These are phyloP conservation scores for Trididemnum nubilum DNA, from an alignment of 23 tunicate genomes.

Conservation along the genomic window DNA sequence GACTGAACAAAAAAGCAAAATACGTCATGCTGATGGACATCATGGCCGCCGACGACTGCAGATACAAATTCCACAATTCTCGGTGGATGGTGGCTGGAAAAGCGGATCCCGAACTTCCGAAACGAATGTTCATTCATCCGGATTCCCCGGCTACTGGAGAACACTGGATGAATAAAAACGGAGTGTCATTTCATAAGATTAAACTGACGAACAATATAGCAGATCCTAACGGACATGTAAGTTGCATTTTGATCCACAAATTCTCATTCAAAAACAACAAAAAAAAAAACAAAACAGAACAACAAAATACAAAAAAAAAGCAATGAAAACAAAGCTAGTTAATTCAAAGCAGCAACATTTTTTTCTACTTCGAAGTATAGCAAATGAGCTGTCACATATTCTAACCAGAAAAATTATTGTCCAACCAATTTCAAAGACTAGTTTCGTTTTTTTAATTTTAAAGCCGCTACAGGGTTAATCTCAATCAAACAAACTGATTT, in stretches of 20 bases:
- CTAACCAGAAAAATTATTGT: no score
- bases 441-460: no score
- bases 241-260: not conserved
- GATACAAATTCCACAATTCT: conserved; percentile 95
- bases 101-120: conserved; percentile 97
- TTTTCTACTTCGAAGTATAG: no score
- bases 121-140: conserved; percentile 92
- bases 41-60: conserved; percentile 84
- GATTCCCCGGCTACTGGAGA: conserved; percentile 93
- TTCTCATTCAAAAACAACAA: not conserved
- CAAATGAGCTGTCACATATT: no score
- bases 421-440: no score
- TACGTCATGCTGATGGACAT: conserved; percentile 99
- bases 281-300: no score
- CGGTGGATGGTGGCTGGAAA: conserved; percentile 99
- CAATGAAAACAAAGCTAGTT: no score
- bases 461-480: no score
- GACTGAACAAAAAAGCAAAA: conserved; percentile 88
- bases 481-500: no score
- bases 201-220: conserved; percentile 96
- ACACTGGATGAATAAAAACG: conserved; percentile 98
- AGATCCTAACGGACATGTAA: conserved; percentile 95
- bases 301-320: no score
- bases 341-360: no score
- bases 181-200: conserved; percentile 92